Evolutionary conservation across 2,113 vertebrate genomes (phyloP).

Genomic region (Neolamprologus devosi): DNA sequence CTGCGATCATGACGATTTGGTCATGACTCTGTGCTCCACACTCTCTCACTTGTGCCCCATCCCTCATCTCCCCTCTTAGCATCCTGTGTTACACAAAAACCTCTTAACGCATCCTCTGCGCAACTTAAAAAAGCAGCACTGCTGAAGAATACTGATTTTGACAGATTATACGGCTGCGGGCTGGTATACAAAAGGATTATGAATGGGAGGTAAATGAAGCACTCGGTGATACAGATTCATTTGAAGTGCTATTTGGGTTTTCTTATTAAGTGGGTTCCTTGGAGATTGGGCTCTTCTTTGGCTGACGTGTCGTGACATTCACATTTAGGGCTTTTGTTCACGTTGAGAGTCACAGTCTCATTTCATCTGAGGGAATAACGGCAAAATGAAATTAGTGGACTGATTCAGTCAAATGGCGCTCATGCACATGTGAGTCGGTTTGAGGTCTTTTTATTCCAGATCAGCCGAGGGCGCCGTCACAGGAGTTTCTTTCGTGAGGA

Average conservation of each 20-base stretch:
- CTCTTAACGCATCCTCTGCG: slow-evolving; percentile 43
- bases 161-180: slow-evolving; percentile 42
- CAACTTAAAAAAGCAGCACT: slow-evolving; percentile 35
- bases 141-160: slow-evolving; percentile 43
- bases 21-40: slow-evolving; percentile 17
- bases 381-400: slow-evolving; percentile 34
- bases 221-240: slow-evolving; percentile 41
- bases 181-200: slow-evolving; percentile 42
- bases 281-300: slow-evolving; percentile 36
- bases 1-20: slow-evolving; percentile 12
- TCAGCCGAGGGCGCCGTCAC: background rate
- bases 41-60: slow-evolving; percentile 10
- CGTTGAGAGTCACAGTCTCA: slow-evolving; percentile 13
- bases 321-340: slow-evolving; percentile 53
- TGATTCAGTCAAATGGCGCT: slow-evolving; percentile 28
- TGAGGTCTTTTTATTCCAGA: slow-evolving; percentile 23
- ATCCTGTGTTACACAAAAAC: slow-evolving; percentile 58
- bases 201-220: slow-evolving; percentile 67
- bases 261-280: slow-evolving; percentile 53
- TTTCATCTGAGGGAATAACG: slow-evolving; percentile 18
- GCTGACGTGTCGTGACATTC: slow-evolving; percentile 28
- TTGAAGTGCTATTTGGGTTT: slow-evolving; percentile 55
- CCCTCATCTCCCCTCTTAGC: slow-evolving; percentile 32
- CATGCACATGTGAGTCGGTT: background rate
- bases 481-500: background rate